Evolutionary conservation across 2,888 invertebrate species (phyloP).

Genomic region (Didymodactylos carnosus): DNA sequence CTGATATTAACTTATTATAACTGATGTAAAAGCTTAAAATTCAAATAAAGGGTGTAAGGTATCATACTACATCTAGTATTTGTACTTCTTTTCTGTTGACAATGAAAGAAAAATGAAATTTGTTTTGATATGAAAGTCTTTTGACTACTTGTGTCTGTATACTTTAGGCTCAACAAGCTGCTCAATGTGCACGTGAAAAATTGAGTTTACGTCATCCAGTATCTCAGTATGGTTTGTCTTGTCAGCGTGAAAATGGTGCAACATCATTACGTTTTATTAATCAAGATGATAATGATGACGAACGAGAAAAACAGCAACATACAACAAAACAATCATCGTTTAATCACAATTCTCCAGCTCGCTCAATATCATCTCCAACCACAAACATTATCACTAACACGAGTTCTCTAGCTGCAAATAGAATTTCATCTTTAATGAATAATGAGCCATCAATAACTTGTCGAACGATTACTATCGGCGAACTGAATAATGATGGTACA

Average conservation of each 20-base stretch:
- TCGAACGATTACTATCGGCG: conserved; percentile 8
- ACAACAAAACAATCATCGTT: neutral
- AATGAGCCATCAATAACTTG: no score
- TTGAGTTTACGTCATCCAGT: neutral
- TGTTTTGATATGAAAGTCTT: no score
- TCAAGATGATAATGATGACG: neutral
- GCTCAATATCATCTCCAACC: neutral
- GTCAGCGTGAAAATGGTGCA: neutral
- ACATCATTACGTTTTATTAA: neutral
- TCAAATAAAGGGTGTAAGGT: no score
- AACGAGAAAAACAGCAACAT: no score
- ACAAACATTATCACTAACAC: neutral
- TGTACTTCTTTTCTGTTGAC: no score
- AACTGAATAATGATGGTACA: neutral
- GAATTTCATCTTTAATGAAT: no score
- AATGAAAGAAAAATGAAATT: no score
- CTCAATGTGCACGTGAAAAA: neutral
- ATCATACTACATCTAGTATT: no score
- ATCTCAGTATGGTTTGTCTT: neutral
- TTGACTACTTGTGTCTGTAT: no score
- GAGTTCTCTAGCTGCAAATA: neutral
- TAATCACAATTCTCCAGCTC: neutral
- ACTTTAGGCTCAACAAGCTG: neutral
- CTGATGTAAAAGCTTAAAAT: no score
- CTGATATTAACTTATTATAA: no score